Evolutionary conservation across 2,113 vertebrate genomes (phyloP).

Genomic region (Piaya cayana): DNA sequence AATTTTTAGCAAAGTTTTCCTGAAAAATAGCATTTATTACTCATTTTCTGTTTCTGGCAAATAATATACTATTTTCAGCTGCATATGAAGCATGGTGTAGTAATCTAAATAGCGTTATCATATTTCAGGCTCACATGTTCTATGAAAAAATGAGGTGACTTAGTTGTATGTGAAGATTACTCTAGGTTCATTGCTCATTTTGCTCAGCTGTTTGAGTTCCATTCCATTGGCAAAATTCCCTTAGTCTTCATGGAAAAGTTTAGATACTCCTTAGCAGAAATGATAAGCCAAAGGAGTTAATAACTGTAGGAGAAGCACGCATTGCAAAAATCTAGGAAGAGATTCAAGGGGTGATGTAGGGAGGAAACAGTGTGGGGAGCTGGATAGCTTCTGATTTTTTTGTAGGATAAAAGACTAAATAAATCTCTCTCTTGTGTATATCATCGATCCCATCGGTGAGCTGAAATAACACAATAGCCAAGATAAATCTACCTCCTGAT

Average conservation of each 20-base stretch:
- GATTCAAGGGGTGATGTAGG: not conserved
- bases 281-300: not conserved
- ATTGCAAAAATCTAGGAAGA: not conserved
- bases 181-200: not conserved
- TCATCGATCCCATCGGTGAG: not conserved
- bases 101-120: not conserved
- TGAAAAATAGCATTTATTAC: not conserved
- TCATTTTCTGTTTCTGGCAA: not conserved
- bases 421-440: slow-evolving; percentile 1
- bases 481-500: not conserved
- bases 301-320: not conserved
- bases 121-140: not conserved
- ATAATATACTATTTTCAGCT: not conserved
- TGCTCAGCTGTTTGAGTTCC: not conserved
- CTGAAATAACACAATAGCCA: not conserved
- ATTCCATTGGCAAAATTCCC: not conserved
- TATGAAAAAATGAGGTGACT: not conserved
- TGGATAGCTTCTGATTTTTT: not conserved
- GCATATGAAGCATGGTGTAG: not conserved
- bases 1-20: not conserved
- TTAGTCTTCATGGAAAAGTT: not conserved
- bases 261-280: not conserved
- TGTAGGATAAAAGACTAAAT: not conserved
- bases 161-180: not conserved
- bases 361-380: not conserved